Percentiles rank a stretch among this genome's conserved stretches.
phyloP scores from a whole-genome alignment of 2,113 vertebrate genomes.

The Nestor notabilis region DNA sequence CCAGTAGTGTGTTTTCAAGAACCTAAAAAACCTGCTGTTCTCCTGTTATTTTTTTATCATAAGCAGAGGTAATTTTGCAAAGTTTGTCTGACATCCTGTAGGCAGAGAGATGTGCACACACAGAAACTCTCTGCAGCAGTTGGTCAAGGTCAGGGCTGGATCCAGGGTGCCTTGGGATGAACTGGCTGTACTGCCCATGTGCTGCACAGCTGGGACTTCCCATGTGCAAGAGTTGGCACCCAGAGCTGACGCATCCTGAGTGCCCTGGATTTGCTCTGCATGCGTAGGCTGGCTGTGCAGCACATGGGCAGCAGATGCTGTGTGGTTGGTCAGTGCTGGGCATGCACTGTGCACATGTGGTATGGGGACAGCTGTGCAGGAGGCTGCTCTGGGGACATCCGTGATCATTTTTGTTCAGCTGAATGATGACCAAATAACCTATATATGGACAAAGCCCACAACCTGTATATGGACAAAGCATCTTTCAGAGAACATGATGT shows the following conservation, averaged over 20 bases:
- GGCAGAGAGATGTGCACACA: rapidly evolving
- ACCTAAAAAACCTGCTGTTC: background rate
- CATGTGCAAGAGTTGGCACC: background rate
- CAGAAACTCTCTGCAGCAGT: background rate
- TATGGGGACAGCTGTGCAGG: background rate
- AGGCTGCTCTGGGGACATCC: too few species aligned
- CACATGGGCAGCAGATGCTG: background rate
- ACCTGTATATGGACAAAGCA: background rate
- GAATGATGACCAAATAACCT: background rate
- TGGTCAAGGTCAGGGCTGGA: background rate
- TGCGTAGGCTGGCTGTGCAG: background rate
- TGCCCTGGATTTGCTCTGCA: background rate
- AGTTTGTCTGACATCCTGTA: rapidly evolving
- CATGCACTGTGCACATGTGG: rapidly evolving
- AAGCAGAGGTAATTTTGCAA: background rate
- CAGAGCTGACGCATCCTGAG: background rate
- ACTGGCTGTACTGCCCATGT: background rate
- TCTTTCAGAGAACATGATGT: background rate
- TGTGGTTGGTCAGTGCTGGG: background rate
- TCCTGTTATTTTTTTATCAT: background rate
- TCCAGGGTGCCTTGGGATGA: background rate
- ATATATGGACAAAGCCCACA: background rate
- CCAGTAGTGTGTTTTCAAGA: background rate
- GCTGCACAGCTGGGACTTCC: background rate
- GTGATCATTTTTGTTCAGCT: background rate